Base-by-base conservation (phyloP, 2,888 invertebrate species). In the Sinhomidia bicolor region DNA sequence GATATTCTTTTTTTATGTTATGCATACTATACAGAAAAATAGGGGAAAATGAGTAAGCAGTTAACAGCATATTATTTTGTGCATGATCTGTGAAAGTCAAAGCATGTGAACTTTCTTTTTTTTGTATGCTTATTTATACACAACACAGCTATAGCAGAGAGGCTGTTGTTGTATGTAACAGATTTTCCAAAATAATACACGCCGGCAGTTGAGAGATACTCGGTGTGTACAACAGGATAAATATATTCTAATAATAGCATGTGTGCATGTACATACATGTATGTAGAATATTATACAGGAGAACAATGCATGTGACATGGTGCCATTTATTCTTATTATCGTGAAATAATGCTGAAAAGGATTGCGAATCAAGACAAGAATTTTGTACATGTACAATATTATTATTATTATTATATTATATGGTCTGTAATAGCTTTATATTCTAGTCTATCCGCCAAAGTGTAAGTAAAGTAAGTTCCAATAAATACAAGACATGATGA, bases 261-360 rank as follows among this genome's bases (percentile, higher is more conserved):
- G 51, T 14, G 7, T 23, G 26, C 17, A 60, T 54, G 10, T 60
- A 17, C 3, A 60, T 26, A 23, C 20, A 54, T 54, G 47, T 10
- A 12, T 51, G 12, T 5, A 51, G n/a, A 51, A 12, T n/a, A n/a
- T n/a, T n/a, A 47, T 47, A 3, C 7, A 47, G 2, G 54, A 20
- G 1, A 60, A 26, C 9, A 60, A 54, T n/a, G 32, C 0, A n/a
- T 41, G 1, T 68, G 68, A n/a, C 36, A 68, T 4, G 5, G 14
- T 41, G 36, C 41, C 68, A 68, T 68, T 68, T 68, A 41, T 68
- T 68, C 12, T 68, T 36, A 20, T 32, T 32, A 68, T 68, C 68
- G 17, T 41, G 41, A 68, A 68, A 36, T 20, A 68, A 68, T n/a
- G 20, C 57, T 32, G 32, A 36, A 36, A 57, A 54, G 54, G 12